Base-by-base conservation (phyloP, 2,113 vertebrate genomes). In the Cyanistes caeruleus region DNA sequence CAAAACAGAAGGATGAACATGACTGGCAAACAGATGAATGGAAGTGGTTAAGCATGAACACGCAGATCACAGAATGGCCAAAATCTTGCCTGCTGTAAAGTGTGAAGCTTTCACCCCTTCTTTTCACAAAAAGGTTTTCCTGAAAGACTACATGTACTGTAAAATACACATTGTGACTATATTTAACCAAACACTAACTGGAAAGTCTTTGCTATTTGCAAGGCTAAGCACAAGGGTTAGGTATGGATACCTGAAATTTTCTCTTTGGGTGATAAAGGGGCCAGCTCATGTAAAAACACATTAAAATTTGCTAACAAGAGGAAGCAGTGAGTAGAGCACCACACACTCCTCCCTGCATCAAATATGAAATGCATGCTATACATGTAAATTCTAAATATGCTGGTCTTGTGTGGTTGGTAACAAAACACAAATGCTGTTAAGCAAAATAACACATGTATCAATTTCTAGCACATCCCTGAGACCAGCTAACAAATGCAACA, bases 361-460 rank as follows among this genome's bases (percentile, higher is more conserved):
- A 37, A 83, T 17, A 8, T 41, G 43, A 84, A 77, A 73, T 23
- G 23, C 3, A 3, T 37, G 28, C 48, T 31, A 43, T 18, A 52
- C 20, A 17, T 9, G 13, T 19, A 90, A 86, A 64, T 31, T 74
- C 64, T 67, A 49, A 77, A 62, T 6, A 31, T 4, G 22, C 23
- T 19, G 25, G 46, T 22, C 65, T 68, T 31, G 25, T 17, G 20
- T 25, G 74, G 23, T 7, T 78, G 23, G 15, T 49, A 77, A 46
- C 51, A 70, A 56, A 76, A 22, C 7, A 63, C 25, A 76, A 84
- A 60, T 1, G 1, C 9, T 49, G 12, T 33, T 44, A 49, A 84
- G 39, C 2, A 64, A 86, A 44, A 7, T 13, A 3, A 51, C 17
- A 7, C 0, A 0, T 5, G 4, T 13, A 39, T 48, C 35, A 55